Evolutionary conservation across 2,113 vertebrate genomes (phyloP).

Genomic region (Craseonycteris thonglongyai): DNA sequence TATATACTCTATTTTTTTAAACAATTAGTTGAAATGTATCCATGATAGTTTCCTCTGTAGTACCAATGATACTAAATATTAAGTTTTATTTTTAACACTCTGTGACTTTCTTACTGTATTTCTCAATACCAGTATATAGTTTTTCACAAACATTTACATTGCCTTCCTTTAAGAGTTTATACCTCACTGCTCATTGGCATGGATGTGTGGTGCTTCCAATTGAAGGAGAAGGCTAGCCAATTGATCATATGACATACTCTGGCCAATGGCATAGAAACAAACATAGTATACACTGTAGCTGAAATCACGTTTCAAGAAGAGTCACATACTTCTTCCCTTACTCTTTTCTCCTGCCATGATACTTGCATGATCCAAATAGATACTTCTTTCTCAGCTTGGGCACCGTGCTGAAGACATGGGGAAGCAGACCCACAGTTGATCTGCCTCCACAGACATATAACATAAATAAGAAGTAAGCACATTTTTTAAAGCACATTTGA

Average conservation of each 20-base stretch:
- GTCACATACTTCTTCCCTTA: neutral
- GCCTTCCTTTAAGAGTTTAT: neutral
- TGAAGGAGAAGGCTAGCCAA: neutral
- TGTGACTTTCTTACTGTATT: neutral
- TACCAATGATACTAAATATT: neutral
- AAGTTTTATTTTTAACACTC: neutral
- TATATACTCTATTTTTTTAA: neutral
- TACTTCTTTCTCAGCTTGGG: neutral
- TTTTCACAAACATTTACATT: neutral
- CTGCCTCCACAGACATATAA: neutral
- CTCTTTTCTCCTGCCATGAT: neutral
- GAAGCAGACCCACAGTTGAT: neutral
- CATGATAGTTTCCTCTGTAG: neutral
- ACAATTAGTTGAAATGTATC: neutral
- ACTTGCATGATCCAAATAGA: neutral
- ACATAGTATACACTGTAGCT: neutral
- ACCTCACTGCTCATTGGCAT: too few species aligned
- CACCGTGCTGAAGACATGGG: neutral
- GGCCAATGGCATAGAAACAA: neutral
- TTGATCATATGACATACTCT: neutral
- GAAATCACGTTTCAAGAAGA: neutral
- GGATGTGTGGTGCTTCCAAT: neutral
- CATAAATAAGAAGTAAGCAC: neutral
- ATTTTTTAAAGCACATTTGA: neutral
- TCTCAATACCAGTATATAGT: neutral